phyloP scores from a whole-genome alignment of 2,888 invertebrate species.

The Psococerastis gibbosa region DNA sequence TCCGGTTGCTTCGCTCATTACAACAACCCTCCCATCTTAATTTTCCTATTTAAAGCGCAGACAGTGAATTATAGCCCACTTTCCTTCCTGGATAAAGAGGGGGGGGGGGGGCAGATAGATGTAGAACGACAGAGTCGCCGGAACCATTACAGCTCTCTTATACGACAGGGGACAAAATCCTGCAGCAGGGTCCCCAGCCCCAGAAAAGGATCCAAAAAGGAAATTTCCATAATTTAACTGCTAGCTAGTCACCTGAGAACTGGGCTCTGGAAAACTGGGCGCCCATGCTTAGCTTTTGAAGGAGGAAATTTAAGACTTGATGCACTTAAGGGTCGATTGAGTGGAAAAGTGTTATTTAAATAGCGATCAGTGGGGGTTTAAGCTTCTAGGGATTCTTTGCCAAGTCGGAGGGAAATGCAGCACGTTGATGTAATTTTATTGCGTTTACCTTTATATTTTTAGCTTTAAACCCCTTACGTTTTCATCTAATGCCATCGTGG shows the following conservation, averaged over 20 bases:
- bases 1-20: too few relatives aligned
- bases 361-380: neutral
- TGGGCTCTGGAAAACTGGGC: neutral
- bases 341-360: conserved; percentile 9
- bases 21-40: too few relatives aligned
- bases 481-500: too few relatives aligned
- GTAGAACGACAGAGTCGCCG: neutral
- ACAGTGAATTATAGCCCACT: too few relatives aligned
- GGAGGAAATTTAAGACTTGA: too few relatives aligned
- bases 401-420: too few relatives aligned
- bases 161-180: neutral
- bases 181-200: too few relatives aligned
- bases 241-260: neutral
- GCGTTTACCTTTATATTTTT: too few relatives aligned
- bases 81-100: too few relatives aligned
- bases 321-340: conserved; percentile 4
- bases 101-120: neutral
- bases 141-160: neutral
- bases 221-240: neutral
- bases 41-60: too few relatives aligned
- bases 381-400: neutral
- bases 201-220: neutral
- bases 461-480: too few relatives aligned
- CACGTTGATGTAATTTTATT: too few relatives aligned
- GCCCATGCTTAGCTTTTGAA: neutral